Percentiles rank a stretch among this genome's conserved stretches.
These are phyloP conservation scores for Pheucticus melanocephalus DNA, from an alignment of 2,113 vertebrate species.

Conservation along the genomic window DNA sequence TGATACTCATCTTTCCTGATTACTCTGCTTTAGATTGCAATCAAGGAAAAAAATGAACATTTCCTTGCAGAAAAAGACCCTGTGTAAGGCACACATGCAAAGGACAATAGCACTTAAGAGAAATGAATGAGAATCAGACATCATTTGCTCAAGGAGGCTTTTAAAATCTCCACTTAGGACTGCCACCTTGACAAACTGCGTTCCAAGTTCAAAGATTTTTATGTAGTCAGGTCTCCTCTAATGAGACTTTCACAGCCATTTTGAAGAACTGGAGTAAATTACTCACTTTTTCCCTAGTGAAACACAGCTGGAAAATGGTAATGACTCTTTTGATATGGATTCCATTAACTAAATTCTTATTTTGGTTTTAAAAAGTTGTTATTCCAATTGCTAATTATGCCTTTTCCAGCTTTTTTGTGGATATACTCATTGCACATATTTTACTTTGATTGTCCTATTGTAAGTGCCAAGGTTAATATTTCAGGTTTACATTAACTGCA, in stretches of 20 bases:
- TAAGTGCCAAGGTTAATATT: neutral
- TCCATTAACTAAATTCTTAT: neutral
- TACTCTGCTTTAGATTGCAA: neutral
- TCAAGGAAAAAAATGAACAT: neutral
- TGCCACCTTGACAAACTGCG: neutral
- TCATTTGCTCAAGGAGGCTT: neutral
- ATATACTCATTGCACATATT: neutral
- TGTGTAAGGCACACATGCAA: neutral
- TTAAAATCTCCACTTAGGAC: neutral
- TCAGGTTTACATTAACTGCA: neutral
- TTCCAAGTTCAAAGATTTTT: neutral
- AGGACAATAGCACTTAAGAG: neutral
- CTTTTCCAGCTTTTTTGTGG: neutral
- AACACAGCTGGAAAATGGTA: neutral
- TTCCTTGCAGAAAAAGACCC: neutral
- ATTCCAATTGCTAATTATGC: neutral
- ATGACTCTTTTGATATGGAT: neutral
- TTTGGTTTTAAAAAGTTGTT: neutral
- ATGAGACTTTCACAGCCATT: neutral
- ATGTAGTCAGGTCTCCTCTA: neutral
- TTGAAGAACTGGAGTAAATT: neutral
- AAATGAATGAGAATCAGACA: neutral
- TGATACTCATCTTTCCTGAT: neutral
- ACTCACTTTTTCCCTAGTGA: neutral
- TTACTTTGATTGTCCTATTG: neutral